phyloP scores from a whole-genome alignment of 1,140 invertebrate genomes.

The Nasonia longicornis region DNA sequence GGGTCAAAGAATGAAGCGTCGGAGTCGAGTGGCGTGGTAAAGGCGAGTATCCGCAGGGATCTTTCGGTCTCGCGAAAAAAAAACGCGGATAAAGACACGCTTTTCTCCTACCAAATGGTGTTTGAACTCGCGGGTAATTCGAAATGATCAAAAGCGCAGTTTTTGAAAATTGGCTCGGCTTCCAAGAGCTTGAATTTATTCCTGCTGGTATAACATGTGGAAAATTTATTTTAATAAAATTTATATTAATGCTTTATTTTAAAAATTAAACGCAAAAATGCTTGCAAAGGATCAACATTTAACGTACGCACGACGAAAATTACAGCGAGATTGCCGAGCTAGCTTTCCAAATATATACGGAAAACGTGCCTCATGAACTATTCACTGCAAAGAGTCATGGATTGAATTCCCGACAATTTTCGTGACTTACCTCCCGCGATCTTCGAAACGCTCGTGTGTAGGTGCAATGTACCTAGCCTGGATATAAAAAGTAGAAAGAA shows the following conservation, averaged over 20 bases:
- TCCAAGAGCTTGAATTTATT: too few species aligned
- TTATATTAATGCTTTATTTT: too few species aligned
- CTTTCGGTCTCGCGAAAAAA: neutral
- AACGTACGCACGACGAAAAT: too few species aligned
- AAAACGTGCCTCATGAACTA: constrained; percentile 14
- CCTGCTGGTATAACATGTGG: too few species aligned
- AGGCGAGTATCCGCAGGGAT: neutral
- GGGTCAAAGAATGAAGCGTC: neutral
- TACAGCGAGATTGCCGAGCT: neutral
- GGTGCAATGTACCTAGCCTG: constrained; percentile 22
- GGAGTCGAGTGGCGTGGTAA: neutral
- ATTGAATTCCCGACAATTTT: constrained; percentile 25
- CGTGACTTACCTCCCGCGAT: neutral
- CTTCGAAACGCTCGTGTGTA: constrained; percentile 11
- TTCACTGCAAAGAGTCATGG: constrained; percentile 7
- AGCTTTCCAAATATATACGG: neutral
- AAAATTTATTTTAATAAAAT: too few species aligned
- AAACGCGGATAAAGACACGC: neutral
- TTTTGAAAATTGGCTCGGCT: too few species aligned
- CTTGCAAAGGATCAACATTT: neutral
- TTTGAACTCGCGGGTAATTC: neutral
- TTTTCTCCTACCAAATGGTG: neutral
- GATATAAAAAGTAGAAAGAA: constrained; percentile 31
- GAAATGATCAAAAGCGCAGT: too few species aligned
- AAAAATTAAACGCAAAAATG: too few species aligned